Conservation (phyloP, 2,113 vertebrate species). For the Theropithecus gelada region DNA sequence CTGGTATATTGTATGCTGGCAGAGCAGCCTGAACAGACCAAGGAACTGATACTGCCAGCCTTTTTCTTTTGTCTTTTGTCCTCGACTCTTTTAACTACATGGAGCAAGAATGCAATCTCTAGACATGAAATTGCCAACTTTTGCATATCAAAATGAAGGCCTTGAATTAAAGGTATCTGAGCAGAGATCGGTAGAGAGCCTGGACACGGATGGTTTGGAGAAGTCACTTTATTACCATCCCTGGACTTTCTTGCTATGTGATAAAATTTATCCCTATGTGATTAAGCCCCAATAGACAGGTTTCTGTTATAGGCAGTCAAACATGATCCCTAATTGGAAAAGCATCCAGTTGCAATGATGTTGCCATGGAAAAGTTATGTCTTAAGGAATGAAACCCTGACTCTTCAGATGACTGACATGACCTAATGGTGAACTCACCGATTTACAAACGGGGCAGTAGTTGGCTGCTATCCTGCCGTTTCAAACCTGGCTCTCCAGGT, state of each 20-base stretch:
- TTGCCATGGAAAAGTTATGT: neutral
- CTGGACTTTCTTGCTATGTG: neutral
- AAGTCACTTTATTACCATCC: neutral
- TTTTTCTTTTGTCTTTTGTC: neutral
- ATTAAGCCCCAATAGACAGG: neutral
- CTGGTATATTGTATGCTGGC: neutral
- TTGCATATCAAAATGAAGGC: neutral
- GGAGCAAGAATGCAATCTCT: neutral
- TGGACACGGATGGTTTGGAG: neutral
- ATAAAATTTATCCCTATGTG: neutral
- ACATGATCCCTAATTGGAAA: neutral
- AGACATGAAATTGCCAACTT: neutral
- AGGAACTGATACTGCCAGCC: accelerated
- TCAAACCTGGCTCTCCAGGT: neutral
- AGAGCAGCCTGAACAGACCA: neutral
- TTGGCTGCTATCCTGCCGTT: neutral
- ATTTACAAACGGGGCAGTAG: neutral
- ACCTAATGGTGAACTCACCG: neutral
- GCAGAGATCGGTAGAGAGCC: neutral
- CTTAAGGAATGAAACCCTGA: neutral
- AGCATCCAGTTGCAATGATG: neutral
- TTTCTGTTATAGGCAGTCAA: neutral
- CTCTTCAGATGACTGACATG: neutral
- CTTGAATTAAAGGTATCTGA: neutral
- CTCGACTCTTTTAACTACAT: neutral